Conservation (phyloP, 2,113 vertebrate genomes). For the Forbesichthys agassizii region DNA sequence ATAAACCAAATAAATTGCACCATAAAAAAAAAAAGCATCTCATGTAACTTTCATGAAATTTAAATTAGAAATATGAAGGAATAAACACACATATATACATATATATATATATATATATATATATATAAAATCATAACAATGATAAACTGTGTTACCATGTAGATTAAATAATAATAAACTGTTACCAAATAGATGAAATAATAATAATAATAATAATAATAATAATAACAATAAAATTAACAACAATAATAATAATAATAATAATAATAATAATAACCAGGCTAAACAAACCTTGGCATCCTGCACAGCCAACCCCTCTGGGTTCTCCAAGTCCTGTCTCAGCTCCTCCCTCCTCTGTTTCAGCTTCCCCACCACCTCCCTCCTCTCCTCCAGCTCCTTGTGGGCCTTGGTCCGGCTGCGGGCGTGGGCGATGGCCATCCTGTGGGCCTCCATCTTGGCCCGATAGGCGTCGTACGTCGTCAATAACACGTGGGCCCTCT, state of each 20-base stretch:
- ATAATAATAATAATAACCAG: too few species aligned
- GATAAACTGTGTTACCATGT: neutral
- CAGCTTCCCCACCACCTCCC: conserved; percentile 44
- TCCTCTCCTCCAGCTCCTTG: conserved; percentile 58
- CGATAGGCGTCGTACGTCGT: conserved; percentile 50
- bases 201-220: too few species aligned
- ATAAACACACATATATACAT: neutral
- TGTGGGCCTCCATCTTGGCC: conserved; percentile 64
- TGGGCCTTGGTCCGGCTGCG: conserved; percentile 45
- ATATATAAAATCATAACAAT: too few species aligned
- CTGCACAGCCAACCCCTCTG: conserved; percentile 49
- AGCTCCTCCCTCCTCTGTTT: conserved; percentile 54
- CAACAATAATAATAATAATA: too few species aligned
- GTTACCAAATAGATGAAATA: too few species aligned
- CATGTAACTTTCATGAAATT: neutral
- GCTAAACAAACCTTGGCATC: conserved; percentile 55
- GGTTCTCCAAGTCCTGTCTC: conserved; percentile 58
- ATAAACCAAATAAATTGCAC: neutral
- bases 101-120: neutral
- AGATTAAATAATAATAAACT: neutral
- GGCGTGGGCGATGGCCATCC: conserved; percentile 19
- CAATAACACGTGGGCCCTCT: conserved; percentile 8
- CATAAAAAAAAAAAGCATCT: neutral
- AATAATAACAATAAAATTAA: too few species aligned
- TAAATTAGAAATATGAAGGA: neutral